A percentile compares a stretch with the other conserved stretches of the same genome.
Evolutionary conservation across 1,140 invertebrate species (phyloP).

Genomic region (Pogonomyrmex californicus): DNA sequence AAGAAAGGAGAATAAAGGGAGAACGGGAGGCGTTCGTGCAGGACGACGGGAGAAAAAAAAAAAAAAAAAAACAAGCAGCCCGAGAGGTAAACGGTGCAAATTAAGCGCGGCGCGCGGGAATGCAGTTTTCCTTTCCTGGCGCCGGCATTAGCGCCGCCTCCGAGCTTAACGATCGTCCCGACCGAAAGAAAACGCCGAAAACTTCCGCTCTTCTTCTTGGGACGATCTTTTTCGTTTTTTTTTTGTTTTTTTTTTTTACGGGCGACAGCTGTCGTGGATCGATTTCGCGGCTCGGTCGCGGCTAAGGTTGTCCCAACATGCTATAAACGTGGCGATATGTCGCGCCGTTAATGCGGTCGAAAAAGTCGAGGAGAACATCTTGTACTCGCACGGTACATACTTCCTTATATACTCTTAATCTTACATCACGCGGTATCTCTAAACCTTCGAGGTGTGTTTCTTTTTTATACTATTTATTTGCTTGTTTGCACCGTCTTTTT

Average conservation of each 20-base stretch:
- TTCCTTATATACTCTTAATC: background rate
- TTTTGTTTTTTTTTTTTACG: constrained; percentile 2
- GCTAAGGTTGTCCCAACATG: constrained; percentile 16
- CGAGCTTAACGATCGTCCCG: constrained; percentile 54
- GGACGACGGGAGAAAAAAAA: no score
- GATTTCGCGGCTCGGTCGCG: constrained; percentile 29
- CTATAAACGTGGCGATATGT: constrained; percentile 16
- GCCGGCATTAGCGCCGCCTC: constrained; percentile 51
- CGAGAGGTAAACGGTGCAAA: constrained; percentile 62
- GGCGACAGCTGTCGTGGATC: constrained; percentile 32
- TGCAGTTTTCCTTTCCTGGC: constrained; percentile 61
- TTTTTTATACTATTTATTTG: no score
- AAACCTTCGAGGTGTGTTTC: no score
- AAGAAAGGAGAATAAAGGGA: background rate
- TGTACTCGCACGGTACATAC: background rate
- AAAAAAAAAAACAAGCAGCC: constrained; percentile 46
- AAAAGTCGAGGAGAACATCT: background rate
- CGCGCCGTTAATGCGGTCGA: constrained; percentile 15
- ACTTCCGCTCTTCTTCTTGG: constrained; percentile 40
- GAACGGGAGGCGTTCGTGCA: constrained; percentile 37
- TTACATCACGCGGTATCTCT: no score
- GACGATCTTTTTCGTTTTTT: constrained; percentile 1
- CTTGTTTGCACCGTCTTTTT: no score
- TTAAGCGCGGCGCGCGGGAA: constrained; percentile 55
- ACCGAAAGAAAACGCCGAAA: constrained; percentile 58